Evolutionary conservation across 2,113 vertebrate species (phyloP), one percentile per base, ranked within the genome.

Genomic region (Podarcis raffonei): DNA sequence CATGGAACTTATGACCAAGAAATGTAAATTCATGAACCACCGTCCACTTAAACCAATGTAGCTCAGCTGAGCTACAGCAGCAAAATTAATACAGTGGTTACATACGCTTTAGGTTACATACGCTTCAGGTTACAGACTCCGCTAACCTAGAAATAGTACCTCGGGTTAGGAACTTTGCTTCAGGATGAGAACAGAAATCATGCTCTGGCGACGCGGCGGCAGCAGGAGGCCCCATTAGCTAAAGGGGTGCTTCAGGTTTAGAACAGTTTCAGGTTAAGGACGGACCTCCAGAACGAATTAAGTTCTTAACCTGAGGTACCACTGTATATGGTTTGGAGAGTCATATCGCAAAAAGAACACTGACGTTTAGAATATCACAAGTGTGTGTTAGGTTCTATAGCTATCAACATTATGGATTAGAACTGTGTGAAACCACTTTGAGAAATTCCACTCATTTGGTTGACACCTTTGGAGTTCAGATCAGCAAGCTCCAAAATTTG

Each of bases 41-140:
- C 88, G 90, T 89, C 93, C 23, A 87, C n/a, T 84, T 0, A 0
- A 91, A 75, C 92, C 92, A 92, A 95, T 94, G 89, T 89, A 89
- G 76, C 3, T 0, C 0, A 42, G 83, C 3, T 53, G 57, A 0
- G 39, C 88, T 89, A 79, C 85, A 1, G 27, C 90, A 93, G 89
- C 92, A 94, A 90, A 85, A 35, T 11, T 18, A 35, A 27, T 53
- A n/a, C n/a, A n/a, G n/a, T n/a, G n/a, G n/a, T n/a, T n/a, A n/a
- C n/a, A n/a, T n/a, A n/a, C n/a, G n/a, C n/a, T n/a, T n/a, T n/a
- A n/a, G n/a, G n/a, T n/a, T n/a, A n/a, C n/a, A n/a, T n/a, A n/a
- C n/a, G n/a, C n/a, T n/a, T n/a, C n/a, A n/a, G n/a, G n/a, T n/a
- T n/a, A n/a, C n/a, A n/a, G n/a, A n/a, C n/a, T n/a, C n/a, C n/a